phyloP scores from a whole-genome alignment of 2,113 vertebrate species.

The Prunella fulvescens region DNA sequence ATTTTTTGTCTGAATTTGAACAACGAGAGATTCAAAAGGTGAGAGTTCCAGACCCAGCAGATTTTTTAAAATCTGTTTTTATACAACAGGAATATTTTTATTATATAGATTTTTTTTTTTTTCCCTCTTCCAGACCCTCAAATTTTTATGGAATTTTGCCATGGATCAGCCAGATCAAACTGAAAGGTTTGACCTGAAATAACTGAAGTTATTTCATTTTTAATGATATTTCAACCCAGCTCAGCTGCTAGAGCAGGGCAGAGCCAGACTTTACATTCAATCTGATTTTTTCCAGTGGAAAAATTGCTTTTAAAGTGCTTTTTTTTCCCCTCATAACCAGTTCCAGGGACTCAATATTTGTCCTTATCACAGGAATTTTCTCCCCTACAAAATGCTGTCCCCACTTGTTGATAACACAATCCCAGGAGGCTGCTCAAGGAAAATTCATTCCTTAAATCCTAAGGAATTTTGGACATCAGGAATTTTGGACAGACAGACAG shows the following conservation, averaged over 20 bases:
- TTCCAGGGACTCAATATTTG: background rate
- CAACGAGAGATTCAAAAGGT: background rate
- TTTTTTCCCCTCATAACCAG: fast-evolving
- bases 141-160: background rate
- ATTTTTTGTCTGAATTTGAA: background rate
- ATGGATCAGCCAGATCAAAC: background rate
- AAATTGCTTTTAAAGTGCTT: background rate
- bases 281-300: background rate
- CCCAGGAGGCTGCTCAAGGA: background rate
- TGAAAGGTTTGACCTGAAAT: too few species aligned
- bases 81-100: background rate
- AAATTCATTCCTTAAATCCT: background rate
- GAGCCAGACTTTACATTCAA: background rate
- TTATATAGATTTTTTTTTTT: fast-evolving
- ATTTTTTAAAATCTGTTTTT: background rate
- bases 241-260: background rate
- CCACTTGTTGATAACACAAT: fast-evolving
- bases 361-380: background rate
- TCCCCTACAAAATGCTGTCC: background rate
- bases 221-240: background rate
- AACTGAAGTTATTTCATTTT: too few species aligned
- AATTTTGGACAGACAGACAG: background rate
- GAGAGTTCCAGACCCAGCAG: background rate
- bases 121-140: background rate
- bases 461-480: background rate